Evolutionary conservation across 2,888 invertebrate genomes (phyloP), one percentile per base, ranked within the genome.

Genomic region (Leptopterna dolabrata): DNA sequence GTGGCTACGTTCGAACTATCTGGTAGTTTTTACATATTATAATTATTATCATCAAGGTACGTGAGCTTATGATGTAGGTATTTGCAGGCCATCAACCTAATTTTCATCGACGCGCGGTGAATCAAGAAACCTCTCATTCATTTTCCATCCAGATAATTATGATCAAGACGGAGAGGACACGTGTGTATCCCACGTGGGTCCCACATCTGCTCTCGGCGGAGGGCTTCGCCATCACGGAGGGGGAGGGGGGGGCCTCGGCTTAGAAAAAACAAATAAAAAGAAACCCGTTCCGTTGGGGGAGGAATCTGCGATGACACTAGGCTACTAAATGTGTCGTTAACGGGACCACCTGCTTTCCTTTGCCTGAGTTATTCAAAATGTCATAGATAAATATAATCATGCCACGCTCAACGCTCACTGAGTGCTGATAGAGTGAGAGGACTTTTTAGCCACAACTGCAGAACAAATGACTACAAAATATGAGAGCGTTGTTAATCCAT

Each of bases 181-280:
- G 78, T 78, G 78, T 78, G 78, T 24, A 43, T n/a, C 78, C 78
- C 78, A 78, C 78, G 78, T 78, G 78, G 78, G 41, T n/a, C 16
- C 27, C 36, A 45, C 78, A 78, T 78, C 41, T 78, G 78, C 24
- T 45, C 78, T 78, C 78, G 78, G 41, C 78, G 78, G 78, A 78
- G 78, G 78, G 78, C 78, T 78, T 19, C 41, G 78, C 78, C 78
- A 24, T 78, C 78, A 45, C 78, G 78, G 78, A 45, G 78, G 27
- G 6, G 9, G 14, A 24, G 24, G 24, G 11, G 24, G 24, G 19
- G 13, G 7, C 2, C 2, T 4, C 7, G 4, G 36, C 7, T 36
- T 2, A 36, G 7, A 36, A 36, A 36, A 36, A 2, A 36, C 4
- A 36, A 36, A 36, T 2, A 78, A 78, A 45, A 76, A 29, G 13